Evolutionary conservation across 2,113 vertebrate species (phyloP).

Genomic region (Anolis sagrei): DNA sequence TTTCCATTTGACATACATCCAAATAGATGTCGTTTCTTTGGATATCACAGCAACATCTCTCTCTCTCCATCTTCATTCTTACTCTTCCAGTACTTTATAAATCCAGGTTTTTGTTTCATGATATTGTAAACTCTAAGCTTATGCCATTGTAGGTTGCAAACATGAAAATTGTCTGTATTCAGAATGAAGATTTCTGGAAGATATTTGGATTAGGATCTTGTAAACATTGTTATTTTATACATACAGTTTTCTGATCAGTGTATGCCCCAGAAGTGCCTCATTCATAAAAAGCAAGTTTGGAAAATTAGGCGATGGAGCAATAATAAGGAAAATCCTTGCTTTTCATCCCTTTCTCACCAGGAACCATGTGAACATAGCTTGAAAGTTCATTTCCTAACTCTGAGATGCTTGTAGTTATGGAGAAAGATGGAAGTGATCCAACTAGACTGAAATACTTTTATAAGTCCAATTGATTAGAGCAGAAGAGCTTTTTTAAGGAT

Average conservation of each 20-base stretch:
- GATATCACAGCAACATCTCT: not conserved
- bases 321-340: not conserved
- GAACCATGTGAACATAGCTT: not conserved
- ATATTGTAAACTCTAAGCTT: not conserved
- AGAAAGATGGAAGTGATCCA: not conserved
- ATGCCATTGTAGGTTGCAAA: not conserved
- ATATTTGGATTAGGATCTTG: not conserved
- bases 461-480: not conserved
- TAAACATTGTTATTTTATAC: not conserved
- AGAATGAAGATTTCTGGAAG: not conserved
- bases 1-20: too few relatives aligned
- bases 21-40: not conserved
- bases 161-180: not conserved
- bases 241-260: not conserved
- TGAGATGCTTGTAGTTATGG: not conserved
- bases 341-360: not conserved
- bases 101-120: not conserved
- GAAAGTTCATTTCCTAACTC: not conserved
- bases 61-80: not conserved
- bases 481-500: not conserved
- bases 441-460: not conserved
- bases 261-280: not conserved
- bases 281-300: not conserved
- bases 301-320: not conserved
- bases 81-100: not conserved